A percentile compares a stretch with the other conserved stretches of the same genome.
These are phyloP conservation scores for Dicentrarchus labrax DNA, from an alignment of 2,113 vertebrate species.

Conservation along the genomic window DNA sequence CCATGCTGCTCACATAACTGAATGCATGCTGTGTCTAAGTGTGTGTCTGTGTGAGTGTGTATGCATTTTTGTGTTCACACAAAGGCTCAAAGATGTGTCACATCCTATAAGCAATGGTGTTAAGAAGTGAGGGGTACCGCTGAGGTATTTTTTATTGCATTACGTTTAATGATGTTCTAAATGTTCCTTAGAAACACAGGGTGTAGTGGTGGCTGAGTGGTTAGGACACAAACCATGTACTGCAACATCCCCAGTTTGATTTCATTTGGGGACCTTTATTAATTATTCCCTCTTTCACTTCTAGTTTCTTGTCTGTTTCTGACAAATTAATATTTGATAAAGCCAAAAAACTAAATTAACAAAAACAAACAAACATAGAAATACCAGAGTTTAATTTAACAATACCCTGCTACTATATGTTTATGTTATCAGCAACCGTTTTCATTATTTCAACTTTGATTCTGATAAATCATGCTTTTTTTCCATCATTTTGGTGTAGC, in stretches of 20 bases:
- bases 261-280: slow-evolving; percentile 1
- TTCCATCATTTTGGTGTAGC: background rate
- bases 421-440: background rate
- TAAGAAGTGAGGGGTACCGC: background rate
- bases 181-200: background rate
- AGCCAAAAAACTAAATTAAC: background rate
- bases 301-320: background rate
- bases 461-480: background rate
- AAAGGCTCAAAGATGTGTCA: slow-evolving; percentile 13
- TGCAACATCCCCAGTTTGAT: background rate
- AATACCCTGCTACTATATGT: background rate
- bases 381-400: background rate
- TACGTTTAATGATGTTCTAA: background rate
- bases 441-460: background rate
- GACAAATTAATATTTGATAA: background rate
- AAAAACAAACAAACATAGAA: background rate
- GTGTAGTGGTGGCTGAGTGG: too few species aligned
- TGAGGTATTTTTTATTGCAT: background rate
- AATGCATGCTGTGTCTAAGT: slow-evolving; percentile 57
- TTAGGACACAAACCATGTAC: background rate
- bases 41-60: slow-evolving; percentile 49
- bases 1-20: slow-evolving; percentile 69
- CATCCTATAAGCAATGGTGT: slow-evolving; percentile 7
- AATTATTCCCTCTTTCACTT: background rate
- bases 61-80: slow-evolving; percentile 11